Conservation (phyloP, 2,113 vertebrate species). For the Thymallus thymallus region DNA sequence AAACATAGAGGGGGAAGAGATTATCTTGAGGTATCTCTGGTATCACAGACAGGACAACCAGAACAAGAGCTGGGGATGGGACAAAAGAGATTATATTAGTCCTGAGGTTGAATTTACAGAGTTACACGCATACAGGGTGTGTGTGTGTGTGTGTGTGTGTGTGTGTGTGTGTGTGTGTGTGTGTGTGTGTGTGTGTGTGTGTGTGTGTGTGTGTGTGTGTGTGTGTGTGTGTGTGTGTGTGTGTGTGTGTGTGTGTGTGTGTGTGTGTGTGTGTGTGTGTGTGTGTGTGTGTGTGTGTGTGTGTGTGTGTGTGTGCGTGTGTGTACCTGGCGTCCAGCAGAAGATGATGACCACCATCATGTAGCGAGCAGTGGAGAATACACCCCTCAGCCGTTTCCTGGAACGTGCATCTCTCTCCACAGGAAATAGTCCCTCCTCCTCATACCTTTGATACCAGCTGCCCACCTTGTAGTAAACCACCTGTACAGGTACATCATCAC, state of each 20-base stretch:
- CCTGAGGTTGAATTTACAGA: background rate
- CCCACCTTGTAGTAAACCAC: conserved; percentile 71
- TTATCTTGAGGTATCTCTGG: conserved; percentile 42
- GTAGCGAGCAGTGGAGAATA: conserved; percentile 48
- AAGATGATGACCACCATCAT: conserved; percentile 77
- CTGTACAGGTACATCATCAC: conserved; percentile 46
- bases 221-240: background rate
- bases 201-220: conserved; percentile 11
- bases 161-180: conserved; percentile 11
- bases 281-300: background rate
- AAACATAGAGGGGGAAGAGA: conserved; percentile 65
- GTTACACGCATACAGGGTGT: no score
- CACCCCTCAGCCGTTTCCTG: conserved; percentile 39
- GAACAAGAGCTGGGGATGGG: conserved; percentile 68
- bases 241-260: conserved; percentile 9
- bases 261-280: no score
- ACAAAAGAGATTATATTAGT: background rate
- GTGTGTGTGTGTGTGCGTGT: conserved; percentile 9
- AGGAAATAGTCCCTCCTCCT: conserved; percentile 50
- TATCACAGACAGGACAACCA: conserved; percentile 64
- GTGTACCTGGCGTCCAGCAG: conserved; percentile 78
- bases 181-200: conserved; percentile 10
- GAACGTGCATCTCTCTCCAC: conserved; percentile 52
- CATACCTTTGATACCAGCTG: conserved; percentile 59
- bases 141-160: background rate